Evolutionary conservation across 30 jellyfish, hydroid and myxozoan genomes (phyloP), one percentile per base, ranked within the genome.

Genomic region (Aurelia sp.): DNA sequence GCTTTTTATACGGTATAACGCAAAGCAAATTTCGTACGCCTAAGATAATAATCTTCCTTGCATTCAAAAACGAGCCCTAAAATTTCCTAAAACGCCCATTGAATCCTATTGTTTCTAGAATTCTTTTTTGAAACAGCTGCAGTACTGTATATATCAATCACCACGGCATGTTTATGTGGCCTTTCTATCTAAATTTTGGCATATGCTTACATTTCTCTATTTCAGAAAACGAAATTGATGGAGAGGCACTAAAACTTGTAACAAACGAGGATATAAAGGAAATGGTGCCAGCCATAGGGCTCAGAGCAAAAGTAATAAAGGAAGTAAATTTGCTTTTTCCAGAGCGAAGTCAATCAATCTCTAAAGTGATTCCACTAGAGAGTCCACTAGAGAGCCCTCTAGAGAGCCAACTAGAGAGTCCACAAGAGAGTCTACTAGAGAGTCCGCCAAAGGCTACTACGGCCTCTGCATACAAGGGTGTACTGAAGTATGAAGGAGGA

Each of bases 221-320:
- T 57, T 57, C 67, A 57, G 67, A 57, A 57, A 57, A 57, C 24
- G 67, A 57, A 57, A 57, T 57, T 57, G 67, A 57, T 57, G 67
- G 67, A 57, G 24, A 57, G 67, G 67, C 67, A 3, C 67, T 57
- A 57, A 57, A 57, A 57, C 4, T 57, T 57, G 67, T 57, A 4
- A 57, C 6, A 57, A 9, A 57, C 8, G 67, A 57, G 8, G 67
- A 57, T 7, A 57, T 57, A 2, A 57, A 57, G 8, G 24, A 57
- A 57, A 57, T 57, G 67, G 19, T 57, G 67, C 24, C 67, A 19
- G 67, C 67, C 67, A 57, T 57, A 57, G 67, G 67, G 67, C 67
- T 19, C 67, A 57, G 67, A 7, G 67, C 67, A 7, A 57, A 57
- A 57, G 67, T 57, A 3, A 57, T 57, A 4, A 57, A 57, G 8